Evolutionary conservation across 30 jellyfish, hydroid and myxozoan genomes (phyloP), one percentile per base, ranked within the genome.

Genomic region (Aurelia aurita complex sp. Pacific): DNA sequence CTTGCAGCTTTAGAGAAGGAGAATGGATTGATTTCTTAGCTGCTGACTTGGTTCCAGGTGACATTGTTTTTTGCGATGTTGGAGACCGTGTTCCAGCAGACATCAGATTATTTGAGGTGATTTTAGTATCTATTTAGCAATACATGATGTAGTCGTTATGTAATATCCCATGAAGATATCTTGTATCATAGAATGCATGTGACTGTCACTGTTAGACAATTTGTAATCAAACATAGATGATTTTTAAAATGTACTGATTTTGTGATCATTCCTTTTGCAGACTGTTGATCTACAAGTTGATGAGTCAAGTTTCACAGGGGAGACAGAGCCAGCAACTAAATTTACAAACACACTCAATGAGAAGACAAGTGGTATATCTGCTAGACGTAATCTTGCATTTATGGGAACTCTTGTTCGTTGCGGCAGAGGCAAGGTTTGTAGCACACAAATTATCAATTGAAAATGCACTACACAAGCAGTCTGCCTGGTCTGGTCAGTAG

Each of bases 51-150:
- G 98, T 92, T 33, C 98, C 98, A 18, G 98, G 98, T 3, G 98
- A 92, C 67, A 85, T 92, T 63, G 88, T 92, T 5, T 42, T 35
- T 42, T 74, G 93, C 59, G 92, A 80, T 60, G 86, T 66, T 50
- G 98, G 98, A 23, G 98, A 92, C 83, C 79, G 98, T 35, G 96
- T 92, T 13, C 98, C 98, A 18, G 98, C 98, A 18, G 98, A 92
- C 64, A 72, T 92, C 46, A 42, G 97, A 17, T 79, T 92, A 50
- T 82, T 88, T 80, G 97, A 92, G 88, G 98, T 91, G 38, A 77
- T 68, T 11, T 19, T 46, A 11, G 2, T 55, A 46, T 38, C 35
- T 12, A 4, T 9, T 63, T 17, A 29, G 23, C 32, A 18, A 9
- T 14, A 60, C 10, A 60, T 60, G 5, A 9, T 19, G 10, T 3